phyloP scores from a whole-genome alignment of 1,140 invertebrate species.

The Colletes latitarsis region DNA sequence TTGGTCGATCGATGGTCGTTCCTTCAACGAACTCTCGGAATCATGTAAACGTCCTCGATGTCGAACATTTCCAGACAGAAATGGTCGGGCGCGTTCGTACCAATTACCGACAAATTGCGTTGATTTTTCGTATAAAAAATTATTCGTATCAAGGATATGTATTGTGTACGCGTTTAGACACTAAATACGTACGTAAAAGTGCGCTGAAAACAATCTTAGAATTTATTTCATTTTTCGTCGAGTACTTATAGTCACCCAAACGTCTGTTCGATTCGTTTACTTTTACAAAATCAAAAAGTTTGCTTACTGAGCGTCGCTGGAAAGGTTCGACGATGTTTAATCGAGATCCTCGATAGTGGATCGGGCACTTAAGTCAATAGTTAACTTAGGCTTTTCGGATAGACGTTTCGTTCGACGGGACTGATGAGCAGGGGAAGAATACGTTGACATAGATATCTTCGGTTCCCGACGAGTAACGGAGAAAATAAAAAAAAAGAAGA shows the following conservation, averaged over 20 bases:
- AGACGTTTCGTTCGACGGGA: conserved; percentile 28
- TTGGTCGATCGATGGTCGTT: conserved; percentile 27
- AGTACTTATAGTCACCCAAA: background rate
- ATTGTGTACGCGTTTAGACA: conserved; percentile 12
- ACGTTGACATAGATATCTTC: conserved; percentile 35
- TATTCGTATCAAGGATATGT: conserved; percentile 32
- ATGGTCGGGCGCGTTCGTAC: background rate
- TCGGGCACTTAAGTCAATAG: conserved; percentile 19
- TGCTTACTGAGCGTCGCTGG: conserved; percentile 26
- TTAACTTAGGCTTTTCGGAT: conserved; percentile 49
- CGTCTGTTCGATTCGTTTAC: background rate
- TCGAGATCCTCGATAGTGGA: background rate
- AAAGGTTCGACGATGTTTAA: conserved; percentile 39
- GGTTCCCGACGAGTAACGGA: conserved; percentile 35
- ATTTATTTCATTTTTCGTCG: background rate
- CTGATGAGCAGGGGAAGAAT: conserved; percentile 51
- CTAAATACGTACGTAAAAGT: conserved; percentile 7
- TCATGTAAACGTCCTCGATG: background rate
- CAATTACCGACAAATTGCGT: background rate
- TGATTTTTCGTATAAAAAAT: conserved; percentile 18
- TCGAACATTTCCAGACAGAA: conserved; percentile 34
- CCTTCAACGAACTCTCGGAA: background rate
- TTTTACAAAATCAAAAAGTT: conserved; percentile 1
- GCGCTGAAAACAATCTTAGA: conserved; percentile 26
- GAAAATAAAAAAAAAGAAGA: background rate